A percentile compares a stretch with the other conserved stretches of the same genome.
phyloP scores from a whole-genome alignment of 2,113 vertebrate genomes.

The Oceanodroma tethys region DNA sequence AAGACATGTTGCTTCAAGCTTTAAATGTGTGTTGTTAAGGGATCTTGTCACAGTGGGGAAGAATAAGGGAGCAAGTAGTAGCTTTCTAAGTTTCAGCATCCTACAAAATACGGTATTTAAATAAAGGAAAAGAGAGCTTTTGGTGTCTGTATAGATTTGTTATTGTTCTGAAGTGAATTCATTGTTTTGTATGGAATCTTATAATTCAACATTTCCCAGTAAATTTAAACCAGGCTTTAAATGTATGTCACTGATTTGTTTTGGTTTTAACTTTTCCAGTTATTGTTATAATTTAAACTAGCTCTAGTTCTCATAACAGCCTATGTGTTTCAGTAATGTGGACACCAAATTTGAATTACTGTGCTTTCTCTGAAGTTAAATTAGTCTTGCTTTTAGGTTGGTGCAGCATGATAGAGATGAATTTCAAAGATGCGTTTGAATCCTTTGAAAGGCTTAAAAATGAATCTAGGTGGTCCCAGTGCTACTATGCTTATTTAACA shows the following conservation, averaged over 20 bases:
- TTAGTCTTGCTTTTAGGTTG: constrained; percentile 80
- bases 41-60: background rate
- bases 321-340: background rate
- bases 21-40: background rate
- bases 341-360: background rate
- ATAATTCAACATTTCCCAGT: background rate
- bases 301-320: background rate
- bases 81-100: background rate
- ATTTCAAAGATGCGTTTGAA: constrained; percentile 89
- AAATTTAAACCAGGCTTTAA: background rate
- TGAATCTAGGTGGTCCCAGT: constrained; percentile 97
- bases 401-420: constrained; percentile 99
- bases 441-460: constrained; percentile 95
- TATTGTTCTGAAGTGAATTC: background rate
- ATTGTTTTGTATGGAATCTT: background rate
- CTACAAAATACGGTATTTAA: background rate
- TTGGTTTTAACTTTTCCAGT: background rate
- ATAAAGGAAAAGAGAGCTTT: background rate
- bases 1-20: background rate
- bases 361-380: background rate
- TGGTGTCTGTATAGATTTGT: background rate
- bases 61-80: background rate
- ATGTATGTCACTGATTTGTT: background rate
- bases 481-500: constrained; percentile 96
- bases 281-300: background rate